Evolutionary conservation across 2,113 vertebrate genomes (phyloP).

Genomic region (Sarotherodon lohbergeri): DNA sequence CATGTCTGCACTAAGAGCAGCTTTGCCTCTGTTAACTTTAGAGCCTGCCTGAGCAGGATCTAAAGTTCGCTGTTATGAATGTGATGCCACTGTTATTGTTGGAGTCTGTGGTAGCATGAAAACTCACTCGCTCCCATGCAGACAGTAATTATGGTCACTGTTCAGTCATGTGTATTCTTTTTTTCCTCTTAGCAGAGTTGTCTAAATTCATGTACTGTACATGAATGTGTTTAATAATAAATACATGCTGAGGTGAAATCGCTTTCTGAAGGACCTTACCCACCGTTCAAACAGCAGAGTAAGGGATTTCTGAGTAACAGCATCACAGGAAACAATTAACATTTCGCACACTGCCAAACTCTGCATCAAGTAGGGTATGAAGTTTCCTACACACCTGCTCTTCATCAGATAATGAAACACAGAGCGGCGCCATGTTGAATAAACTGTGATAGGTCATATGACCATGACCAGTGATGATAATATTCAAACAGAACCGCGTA

Average conservation of each 20-base stretch:
- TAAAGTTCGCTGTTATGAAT: not conserved
- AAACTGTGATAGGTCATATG: not conserved
- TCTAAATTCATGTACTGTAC: not conserved
- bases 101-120: not conserved
- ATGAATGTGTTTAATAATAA: not conserved
- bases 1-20: not conserved
- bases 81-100: not conserved
- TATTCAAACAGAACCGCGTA: not conserved
- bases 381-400: not conserved
- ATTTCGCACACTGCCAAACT: not conserved
- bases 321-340: not conserved
- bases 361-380: not conserved
- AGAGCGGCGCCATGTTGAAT: not conserved
- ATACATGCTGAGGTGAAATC: not conserved
- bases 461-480: rapidly evolving
- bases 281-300: not conserved
- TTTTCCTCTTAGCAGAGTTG: not conserved
- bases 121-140: not conserved
- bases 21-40: not conserved
- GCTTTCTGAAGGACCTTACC: not conserved
- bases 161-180: not conserved
- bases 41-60: rapidly evolving
- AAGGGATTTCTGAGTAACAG: not conserved
- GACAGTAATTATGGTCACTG: not conserved
- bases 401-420: not conserved